These are phyloP conservation scores for Pomatorhinus ruficollis DNA, from an alignment of 2,113 vertebrate species.

Conservation along the genomic window DNA sequence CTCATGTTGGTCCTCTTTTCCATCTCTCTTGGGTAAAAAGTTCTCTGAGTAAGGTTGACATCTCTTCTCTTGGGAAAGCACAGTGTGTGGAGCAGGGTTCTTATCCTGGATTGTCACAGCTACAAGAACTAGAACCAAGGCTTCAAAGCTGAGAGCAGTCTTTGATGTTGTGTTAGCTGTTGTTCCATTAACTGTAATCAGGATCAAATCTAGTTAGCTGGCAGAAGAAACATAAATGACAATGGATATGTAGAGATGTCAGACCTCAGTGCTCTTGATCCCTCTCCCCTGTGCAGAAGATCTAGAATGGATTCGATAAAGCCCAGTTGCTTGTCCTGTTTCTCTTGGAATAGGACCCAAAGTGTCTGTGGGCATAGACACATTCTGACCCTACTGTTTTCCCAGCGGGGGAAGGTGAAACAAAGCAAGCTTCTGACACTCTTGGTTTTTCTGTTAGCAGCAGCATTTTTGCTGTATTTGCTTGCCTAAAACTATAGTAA, in stretches of 20 bases:
- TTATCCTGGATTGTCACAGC: not conserved
- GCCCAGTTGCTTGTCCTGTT: not conserved
- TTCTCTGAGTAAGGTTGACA: not conserved
- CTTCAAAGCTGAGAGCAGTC: conserved; percentile 8
- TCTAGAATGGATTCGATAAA: not conserved
- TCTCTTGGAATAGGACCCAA: not conserved
- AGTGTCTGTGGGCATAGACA: not conserved
- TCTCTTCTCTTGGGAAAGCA: not conserved
- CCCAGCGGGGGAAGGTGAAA: not conserved
- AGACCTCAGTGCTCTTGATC: not conserved
- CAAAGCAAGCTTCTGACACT: not conserved
- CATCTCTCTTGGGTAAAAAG: not conserved
- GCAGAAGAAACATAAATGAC: not conserved
- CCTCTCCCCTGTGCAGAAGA: rapidly evolving
- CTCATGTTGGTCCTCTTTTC: not conserved
- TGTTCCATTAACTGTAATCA: not conserved
- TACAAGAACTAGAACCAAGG: not conserved
- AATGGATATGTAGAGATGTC: not conserved
- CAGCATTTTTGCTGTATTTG: not conserved
- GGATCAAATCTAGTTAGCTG: not conserved
- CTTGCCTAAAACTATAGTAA: not conserved
- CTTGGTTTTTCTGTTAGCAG: not conserved
- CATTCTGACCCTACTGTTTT: not conserved
- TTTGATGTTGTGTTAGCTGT: conserved; percentile 2
- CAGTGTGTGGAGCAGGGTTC: not conserved